Percentiles rank a stretch among this genome's conserved stretches.
phyloP scores from a whole-genome alignment of 2,888 invertebrate species.

The Choreutis nemorana region DNA sequence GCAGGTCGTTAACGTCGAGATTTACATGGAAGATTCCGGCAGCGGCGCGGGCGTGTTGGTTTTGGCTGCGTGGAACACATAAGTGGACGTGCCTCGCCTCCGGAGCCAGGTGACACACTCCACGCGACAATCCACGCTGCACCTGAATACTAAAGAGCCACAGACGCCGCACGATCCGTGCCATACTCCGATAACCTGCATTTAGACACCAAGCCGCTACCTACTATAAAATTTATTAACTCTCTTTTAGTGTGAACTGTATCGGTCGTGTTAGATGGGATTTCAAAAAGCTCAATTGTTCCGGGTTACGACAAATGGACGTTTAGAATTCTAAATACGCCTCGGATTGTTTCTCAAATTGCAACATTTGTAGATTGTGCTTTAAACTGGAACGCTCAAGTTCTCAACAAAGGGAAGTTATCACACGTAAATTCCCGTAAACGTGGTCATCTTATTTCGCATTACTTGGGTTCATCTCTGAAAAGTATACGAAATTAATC shows the following conservation, averaged over 20 bases:
- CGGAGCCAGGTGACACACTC: conserved; percentile 41
- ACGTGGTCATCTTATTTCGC: conserved; percentile 7
- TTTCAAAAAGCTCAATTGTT: conserved; percentile 29
- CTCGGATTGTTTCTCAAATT: conserved; percentile 4
- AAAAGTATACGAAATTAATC: conserved; percentile 27
- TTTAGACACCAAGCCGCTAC: conserved; percentile 58
- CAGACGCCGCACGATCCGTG: conserved; percentile 39
- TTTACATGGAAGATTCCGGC: conserved; percentile 62
- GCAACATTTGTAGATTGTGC: too few relatives aligned
- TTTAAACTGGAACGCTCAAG: conserved; percentile 13
- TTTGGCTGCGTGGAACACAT: conserved; percentile 61
- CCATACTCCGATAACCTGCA: conserved; percentile 64
- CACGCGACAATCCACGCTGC: too few relatives aligned
- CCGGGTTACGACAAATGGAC: conserved; percentile 26
- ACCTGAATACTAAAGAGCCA: conserved; percentile 18
- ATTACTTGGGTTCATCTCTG: conserved; percentile 2
- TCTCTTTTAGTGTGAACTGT: conserved; percentile 45
- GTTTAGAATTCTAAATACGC: conserved; percentile 30
- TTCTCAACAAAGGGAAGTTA: conserved; percentile 2
- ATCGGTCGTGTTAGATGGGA: conserved; percentile 24
- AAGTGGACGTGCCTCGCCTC: conserved; percentile 60
- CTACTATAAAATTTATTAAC: conserved; percentile 56
- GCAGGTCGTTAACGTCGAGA: conserved; percentile 60
- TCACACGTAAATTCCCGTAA: conserved; percentile 1
- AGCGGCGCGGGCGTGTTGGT: conserved; percentile 36